Conservation (phyloP, 2,797 vertebrate species). For the Graptemys geographica region DNA sequence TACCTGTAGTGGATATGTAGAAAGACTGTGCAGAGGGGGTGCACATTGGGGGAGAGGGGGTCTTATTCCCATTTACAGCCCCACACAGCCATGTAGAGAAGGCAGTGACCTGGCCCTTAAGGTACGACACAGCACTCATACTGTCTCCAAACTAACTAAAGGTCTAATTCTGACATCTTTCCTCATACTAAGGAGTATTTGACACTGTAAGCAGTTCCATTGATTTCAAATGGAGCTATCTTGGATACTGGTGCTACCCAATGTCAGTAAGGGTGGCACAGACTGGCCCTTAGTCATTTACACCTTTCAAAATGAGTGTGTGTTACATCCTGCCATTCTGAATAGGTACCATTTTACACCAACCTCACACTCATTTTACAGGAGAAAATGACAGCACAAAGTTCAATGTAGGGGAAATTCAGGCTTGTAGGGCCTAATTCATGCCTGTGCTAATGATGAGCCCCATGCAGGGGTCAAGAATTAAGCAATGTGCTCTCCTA, state of each 20-base stretch:
- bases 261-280: not conserved
- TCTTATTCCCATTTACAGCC: not conserved
- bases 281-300: not conserved
- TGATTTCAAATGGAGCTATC: not conserved
- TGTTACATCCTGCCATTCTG: not conserved
- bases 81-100: not conserved
- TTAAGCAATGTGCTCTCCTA: not conserved
- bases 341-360: not conserved
- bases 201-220: not conserved
- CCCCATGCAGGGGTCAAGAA: not conserved
- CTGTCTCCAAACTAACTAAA: not conserved
- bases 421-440: not conserved
- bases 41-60: not conserved
- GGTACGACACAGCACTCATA: not conserved
- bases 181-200: not conserved
- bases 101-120: not conserved
- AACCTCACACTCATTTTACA: not conserved
- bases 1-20: not conserved
- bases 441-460: not conserved
- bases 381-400: not conserved
- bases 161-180: not conserved
- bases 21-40: not conserved
- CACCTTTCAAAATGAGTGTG: not conserved
- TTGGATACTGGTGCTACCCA: not conserved
- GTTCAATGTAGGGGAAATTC: not conserved